Evolutionary conservation across 2,797 vertebrate genomes (phyloP), one percentile per base, ranked within the genome.

Genomic region (Etheostoma perlongum): DNA sequence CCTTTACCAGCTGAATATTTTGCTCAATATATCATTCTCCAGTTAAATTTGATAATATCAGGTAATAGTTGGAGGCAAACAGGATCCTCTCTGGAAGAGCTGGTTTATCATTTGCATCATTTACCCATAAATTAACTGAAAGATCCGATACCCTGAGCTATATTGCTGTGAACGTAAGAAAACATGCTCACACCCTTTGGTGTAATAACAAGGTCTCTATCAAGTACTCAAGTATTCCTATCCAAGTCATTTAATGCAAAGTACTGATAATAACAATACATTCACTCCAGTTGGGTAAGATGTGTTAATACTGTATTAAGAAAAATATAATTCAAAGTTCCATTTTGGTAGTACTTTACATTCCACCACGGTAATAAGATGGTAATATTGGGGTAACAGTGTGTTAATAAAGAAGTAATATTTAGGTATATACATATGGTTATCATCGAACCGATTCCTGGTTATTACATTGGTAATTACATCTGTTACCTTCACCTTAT

Each of bases 21-120:
- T 63, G n/a, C 61, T 54, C 64, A 72, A 67, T 53, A 78, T 55
- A 73, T 46, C 25, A 21, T 74, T 81, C 14, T 55, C 23, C 65
- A 81, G 58, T 85, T 82, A 62, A 18, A 67, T 60, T 53, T 66
- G 49, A 80, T 79, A 60, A 48, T 52, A 76, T 83, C 27, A 44
- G 60, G 40, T 58, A n/a, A 66, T 33, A 67, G 59, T 65, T 72
- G 46, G 16, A 60, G 74, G 69, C 48, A 67, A 82, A 79, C 58
- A 30, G 46, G 25, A 51, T 33, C 23, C 21, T 71, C 63, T 40
- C 19, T 16, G 12, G 27, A 60, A 60, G 51, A 79, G 63, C 57
- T 46, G 72, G 44, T 82, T 76, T 58, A 71, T 74, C 47, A 16
- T 58, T 67, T 76, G 46, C 42, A 42, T 48, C 3, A 18, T 54